Conservation (phyloP, 2,888 invertebrate genomes). For the Idaea straminata region DNA sequence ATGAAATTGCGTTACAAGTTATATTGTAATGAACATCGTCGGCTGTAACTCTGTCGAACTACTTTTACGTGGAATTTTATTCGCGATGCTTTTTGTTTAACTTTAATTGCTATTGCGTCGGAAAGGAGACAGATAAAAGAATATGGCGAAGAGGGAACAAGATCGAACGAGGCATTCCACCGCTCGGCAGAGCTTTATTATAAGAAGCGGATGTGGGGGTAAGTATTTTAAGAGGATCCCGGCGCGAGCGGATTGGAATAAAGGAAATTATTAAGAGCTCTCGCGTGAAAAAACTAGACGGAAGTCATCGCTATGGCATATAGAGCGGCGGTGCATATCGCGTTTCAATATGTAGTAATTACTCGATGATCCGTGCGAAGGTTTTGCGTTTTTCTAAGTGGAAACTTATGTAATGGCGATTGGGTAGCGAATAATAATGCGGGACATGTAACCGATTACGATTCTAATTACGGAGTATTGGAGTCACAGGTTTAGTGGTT, state of each 20-base stretch:
- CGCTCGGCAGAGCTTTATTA: conserved; percentile 73
- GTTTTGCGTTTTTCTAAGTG: conserved; percentile 57
- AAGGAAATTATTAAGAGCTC: conserved; percentile 79
- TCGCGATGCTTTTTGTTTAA: conserved; percentile 61
- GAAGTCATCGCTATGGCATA: conserved; percentile 64
- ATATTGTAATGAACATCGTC: conserved; percentile 46
- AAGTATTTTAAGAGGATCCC: conserved; percentile 78
- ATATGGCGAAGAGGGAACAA: conserved; percentile 58
- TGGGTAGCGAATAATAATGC: conserved; percentile 54
- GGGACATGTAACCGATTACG: conserved; percentile 60
- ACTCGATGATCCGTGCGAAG: conserved; percentile 63
- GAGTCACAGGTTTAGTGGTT: conserved; percentile 40
- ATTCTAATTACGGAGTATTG: conserved; percentile 54
- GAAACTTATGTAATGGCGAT: conserved; percentile 59
- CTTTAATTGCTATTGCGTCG: conserved; percentile 67
- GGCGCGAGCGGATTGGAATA: conserved; percentile 74
- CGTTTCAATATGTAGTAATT: conserved; percentile 57
- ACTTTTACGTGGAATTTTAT: conserved; percentile 67
- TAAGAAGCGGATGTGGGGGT: conserved; percentile 79
- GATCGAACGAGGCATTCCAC: conserved; percentile 68
- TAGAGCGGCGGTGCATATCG: conserved; percentile 53
- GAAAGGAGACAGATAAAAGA: conserved; percentile 69
- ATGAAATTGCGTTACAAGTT: conserved; percentile 64
- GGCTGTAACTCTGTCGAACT: conserved; percentile 25
- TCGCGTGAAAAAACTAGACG: conserved; percentile 66